Evolutionary conservation across 1,140 invertebrate genomes (phyloP).

Genomic region (Sweltsa coloradensis): DNA sequence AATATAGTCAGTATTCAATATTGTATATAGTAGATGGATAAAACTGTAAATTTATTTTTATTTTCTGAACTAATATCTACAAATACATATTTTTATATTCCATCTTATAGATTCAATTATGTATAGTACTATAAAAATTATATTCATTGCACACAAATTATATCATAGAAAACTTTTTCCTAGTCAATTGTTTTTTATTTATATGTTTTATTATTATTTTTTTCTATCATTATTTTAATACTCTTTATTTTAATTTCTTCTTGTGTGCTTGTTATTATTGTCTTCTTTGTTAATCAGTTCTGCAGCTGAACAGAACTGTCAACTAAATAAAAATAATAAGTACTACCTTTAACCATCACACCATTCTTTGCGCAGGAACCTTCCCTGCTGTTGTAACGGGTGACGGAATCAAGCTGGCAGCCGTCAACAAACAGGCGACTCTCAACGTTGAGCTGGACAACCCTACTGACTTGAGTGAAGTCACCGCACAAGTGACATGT

Average conservation of each 20-base stretch:
- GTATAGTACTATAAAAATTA: no score
- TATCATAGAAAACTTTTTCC: no score
- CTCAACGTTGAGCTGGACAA: conserved; percentile 45
- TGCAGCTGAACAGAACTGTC: not conserved
- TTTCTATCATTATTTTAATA: not conserved
- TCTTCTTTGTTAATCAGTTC: not conserved
- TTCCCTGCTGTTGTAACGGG: conserved; percentile 34
- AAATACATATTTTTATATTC: no score
- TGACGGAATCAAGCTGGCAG: conserved; percentile 48
- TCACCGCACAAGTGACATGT: conserved; percentile 41
- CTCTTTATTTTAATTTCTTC: not conserved
- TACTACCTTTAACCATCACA: no score
- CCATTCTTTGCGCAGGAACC: not conserved
- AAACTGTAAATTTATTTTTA: no score
- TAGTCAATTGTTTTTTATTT: no score
- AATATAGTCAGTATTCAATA: no score
- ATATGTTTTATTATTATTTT: not conserved
- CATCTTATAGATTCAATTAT: no score
- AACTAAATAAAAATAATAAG: not conserved
- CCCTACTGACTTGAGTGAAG: conserved; percentile 29
- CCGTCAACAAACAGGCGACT: conserved; percentile 43
- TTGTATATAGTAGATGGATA: no score
- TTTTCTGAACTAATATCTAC: no score
- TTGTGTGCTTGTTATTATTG: not conserved
- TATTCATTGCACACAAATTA: no score